These are phyloP conservation scores for Solea solea DNA, from an alignment of 2,113 vertebrate genomes.

Conservation along the genomic window DNA sequence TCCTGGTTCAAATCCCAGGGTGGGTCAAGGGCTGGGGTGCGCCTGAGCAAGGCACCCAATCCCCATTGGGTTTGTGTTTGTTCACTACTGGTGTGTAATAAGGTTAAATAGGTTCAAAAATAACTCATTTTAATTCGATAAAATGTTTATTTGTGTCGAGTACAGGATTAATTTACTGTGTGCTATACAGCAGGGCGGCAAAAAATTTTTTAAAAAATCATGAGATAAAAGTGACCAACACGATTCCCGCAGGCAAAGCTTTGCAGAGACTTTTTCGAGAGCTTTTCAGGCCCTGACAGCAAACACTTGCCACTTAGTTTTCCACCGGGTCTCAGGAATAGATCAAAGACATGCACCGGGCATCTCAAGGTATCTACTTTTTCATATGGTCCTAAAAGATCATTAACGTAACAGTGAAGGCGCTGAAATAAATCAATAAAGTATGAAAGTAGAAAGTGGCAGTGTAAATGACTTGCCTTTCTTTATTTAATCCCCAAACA, in stretches of 20 bases:
- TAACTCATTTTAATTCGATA: too few relatives aligned
- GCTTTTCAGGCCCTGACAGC: background rate
- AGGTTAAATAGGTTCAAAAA: too few relatives aligned
- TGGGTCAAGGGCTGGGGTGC: too few relatives aligned
- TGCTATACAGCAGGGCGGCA: too few relatives aligned
- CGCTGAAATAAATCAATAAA: background rate
- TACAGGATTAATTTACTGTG: too few relatives aligned
- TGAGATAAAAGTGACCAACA: background rate
- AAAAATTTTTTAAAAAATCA: too few relatives aligned
- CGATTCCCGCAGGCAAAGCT: background rate
- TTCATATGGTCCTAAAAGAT: background rate
- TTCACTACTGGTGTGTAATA: too few relatives aligned
- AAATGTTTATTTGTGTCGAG: too few relatives aligned
- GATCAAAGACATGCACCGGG: background rate
- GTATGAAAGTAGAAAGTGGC: background rate
- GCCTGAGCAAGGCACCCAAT: too few relatives aligned
- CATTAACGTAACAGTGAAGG: background rate
- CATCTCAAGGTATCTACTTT: background rate
- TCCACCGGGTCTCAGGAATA: background rate
- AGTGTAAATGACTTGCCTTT: conserved; percentile 3
- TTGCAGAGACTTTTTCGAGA: background rate
- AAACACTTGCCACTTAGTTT: conserved; percentile 1
- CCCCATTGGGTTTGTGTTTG: too few relatives aligned
- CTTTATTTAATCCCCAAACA: background rate
- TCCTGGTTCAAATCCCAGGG: too few relatives aligned